Evolutionary conservation across 2,888 invertebrate genomes (phyloP).

Genomic region (Andricus quercusramuli): DNA sequence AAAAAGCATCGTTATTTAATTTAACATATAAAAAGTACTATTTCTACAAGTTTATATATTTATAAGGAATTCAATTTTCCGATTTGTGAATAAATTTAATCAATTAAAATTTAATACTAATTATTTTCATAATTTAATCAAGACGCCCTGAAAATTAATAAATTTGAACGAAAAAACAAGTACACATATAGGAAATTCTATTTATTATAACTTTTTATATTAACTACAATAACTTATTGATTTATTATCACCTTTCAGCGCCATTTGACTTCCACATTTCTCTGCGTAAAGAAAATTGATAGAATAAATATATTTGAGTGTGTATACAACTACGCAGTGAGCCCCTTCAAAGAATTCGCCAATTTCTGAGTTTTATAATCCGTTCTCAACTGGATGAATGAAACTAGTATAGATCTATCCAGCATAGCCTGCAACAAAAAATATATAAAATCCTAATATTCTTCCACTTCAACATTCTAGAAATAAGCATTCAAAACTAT

Average conservation of each 20-base stretch:
- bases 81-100: too few relatives aligned
- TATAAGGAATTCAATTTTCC: too few relatives aligned
- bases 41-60: too few relatives aligned
- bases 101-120: too few relatives aligned
- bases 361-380: constrained; percentile 96
- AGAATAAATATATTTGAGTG: constrained; percentile 26
- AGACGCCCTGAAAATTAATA: not conserved
- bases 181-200: not conserved
- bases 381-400: constrained; percentile 95
- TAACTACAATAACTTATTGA: not conserved
- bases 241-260: constrained; percentile 13
- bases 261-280: not conserved
- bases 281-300: not conserved
- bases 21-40: too few relatives aligned
- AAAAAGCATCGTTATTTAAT: too few relatives aligned
- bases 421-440: constrained; percentile 87
- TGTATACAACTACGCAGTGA: constrained; percentile 68
- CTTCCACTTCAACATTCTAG: not conserved
- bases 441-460: not conserved
- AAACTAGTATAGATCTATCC: constrained; percentile 93
- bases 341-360: constrained; percentile 80
- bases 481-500: not conserved
- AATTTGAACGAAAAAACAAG: not conserved
- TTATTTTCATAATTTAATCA: too few relatives aligned
- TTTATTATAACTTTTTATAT: constrained; percentile 2